A percentile compares a stretch with the other conserved stretches of the same genome.
phyloP scores from a whole-genome alignment of 2,113 vertebrate genomes.

The Pluvianellus socialis region DNA sequence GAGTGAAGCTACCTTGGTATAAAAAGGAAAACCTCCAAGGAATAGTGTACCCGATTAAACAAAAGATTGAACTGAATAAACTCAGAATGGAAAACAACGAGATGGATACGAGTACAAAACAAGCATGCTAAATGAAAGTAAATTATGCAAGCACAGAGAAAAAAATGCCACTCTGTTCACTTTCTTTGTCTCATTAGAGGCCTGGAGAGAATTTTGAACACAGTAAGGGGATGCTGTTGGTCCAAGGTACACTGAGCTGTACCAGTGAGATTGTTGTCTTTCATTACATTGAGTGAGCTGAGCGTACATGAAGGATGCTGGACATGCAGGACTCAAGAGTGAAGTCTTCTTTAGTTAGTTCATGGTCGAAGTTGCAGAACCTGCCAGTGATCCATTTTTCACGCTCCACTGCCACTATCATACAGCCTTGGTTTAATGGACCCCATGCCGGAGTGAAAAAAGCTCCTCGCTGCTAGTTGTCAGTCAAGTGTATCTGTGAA shows the following conservation, averaged over 20 bases:
- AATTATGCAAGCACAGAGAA: not conserved
- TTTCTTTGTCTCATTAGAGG: not conserved
- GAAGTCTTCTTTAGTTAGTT: too few species aligned
- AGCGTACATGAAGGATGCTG: not conserved
- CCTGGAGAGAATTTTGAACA: not conserved
- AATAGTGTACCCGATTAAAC: not conserved
- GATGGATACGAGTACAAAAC: not conserved
- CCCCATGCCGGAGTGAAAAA: not conserved
- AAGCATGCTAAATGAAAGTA: not conserved
- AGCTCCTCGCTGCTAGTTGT: not conserved
- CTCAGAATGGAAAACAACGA: not conserved
- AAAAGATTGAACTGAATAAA: not conserved
- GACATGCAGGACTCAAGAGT: not conserved
- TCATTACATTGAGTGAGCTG: not conserved
- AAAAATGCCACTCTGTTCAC: not conserved
- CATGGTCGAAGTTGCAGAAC: too few species aligned
- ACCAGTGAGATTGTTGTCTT: rapidly evolving
- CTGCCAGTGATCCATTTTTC: not conserved
- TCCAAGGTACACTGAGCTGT: not conserved
- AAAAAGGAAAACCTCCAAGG: not conserved
- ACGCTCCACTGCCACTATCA: not conserved
- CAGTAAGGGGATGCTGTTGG: not conserved
- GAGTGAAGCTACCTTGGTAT: not conserved
- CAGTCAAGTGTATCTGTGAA: not conserved
- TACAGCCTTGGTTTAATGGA: not conserved